Evolutionary conservation across 2,888 invertebrate species (phyloP).

Genomic region (Sthenelais limicola): DNA sequence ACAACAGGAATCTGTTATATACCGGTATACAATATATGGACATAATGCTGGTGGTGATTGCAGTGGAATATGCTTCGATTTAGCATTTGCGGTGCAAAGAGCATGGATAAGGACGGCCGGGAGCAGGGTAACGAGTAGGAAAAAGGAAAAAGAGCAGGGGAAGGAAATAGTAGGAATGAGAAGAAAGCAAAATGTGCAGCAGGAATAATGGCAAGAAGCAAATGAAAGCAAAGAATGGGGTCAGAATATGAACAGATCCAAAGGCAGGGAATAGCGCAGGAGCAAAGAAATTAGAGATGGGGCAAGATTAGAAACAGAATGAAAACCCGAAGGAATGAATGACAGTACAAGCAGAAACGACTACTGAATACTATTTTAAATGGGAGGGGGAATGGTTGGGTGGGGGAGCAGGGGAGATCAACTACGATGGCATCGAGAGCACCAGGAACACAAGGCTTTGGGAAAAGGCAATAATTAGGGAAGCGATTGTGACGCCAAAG

Average conservation of each 20-base stretch:
- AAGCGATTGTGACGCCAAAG: too few relatives aligned
- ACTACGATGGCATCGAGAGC: too few relatives aligned
- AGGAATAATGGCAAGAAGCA: neutral
- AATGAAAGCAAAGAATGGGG: neutral
- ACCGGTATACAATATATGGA: too few relatives aligned
- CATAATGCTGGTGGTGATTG: too few relatives aligned
- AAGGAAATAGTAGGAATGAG: neutral
- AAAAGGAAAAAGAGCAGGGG: neutral
- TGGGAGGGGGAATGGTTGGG: too few relatives aligned
- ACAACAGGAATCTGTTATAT: too few relatives aligned
- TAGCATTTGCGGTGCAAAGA: neutral
- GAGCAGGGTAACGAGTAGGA: constrained; percentile 10
- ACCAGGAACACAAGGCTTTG: too few relatives aligned
- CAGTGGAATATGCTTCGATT: neutral
- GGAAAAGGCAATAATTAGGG: too few relatives aligned
- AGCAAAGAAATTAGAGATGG: neutral
- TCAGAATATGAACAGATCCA: neutral
- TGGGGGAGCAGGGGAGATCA: too few relatives aligned
- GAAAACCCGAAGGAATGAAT: too few relatives aligned
- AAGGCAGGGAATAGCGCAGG: neutral
- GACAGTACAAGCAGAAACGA: too few relatives aligned
- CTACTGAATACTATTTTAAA: too few relatives aligned
- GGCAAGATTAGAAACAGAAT: neutral
- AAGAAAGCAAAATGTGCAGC: neutral
- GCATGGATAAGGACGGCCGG: neutral